Percentiles rank a stretch among this genome's conserved stretches.
phyloP scores from a whole-genome alignment of 2,797 vertebrate genomes.

The Synaphobranchus kaupii region DNA sequence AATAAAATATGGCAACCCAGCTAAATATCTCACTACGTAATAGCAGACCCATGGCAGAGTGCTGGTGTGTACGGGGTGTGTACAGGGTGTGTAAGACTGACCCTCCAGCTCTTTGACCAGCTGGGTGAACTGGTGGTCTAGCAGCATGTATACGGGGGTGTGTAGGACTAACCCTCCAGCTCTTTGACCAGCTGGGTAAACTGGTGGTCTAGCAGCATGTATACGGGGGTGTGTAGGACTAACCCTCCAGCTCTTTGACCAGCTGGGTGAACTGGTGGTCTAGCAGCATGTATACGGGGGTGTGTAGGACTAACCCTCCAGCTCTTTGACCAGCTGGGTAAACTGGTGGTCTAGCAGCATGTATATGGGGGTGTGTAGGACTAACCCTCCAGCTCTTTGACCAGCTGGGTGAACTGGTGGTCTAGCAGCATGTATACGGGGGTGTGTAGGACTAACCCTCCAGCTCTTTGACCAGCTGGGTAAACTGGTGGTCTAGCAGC shows the following conservation, averaged over 20 bases:
- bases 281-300: slow-evolving; percentile 98
- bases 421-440: slow-evolving; percentile 99
- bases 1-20: too few species aligned
- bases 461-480: slow-evolving; percentile 93
- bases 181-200: slow-evolving; percentile 98
- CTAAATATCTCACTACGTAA: too few species aligned
- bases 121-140: slow-evolving; percentile 98
- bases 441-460: slow-evolving; percentile 84
- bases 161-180: slow-evolving; percentile 83
- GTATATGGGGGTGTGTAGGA: too few species aligned
- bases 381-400: slow-evolving; percentile 96
- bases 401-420: slow-evolving; percentile 96
- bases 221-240: too few species aligned
- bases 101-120: slow-evolving; percentile 96
- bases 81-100: slow-evolving; percentile 58
- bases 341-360: slow-evolving; percentile 99
- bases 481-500: slow-evolving; percentile 99
- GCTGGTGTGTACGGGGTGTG: too few species aligned
- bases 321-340: slow-evolving; percentile 94
- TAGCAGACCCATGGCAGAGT: too few species aligned
- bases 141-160: too few species aligned
- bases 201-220: slow-evolving; percentile 98
- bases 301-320: slow-evolving; percentile 85
- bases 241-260: slow-evolving; percentile 96
- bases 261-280: slow-evolving; percentile 98